Conservation (phyloP, 2,113 vertebrate genomes). For the Macquaria ambigua region DNA sequence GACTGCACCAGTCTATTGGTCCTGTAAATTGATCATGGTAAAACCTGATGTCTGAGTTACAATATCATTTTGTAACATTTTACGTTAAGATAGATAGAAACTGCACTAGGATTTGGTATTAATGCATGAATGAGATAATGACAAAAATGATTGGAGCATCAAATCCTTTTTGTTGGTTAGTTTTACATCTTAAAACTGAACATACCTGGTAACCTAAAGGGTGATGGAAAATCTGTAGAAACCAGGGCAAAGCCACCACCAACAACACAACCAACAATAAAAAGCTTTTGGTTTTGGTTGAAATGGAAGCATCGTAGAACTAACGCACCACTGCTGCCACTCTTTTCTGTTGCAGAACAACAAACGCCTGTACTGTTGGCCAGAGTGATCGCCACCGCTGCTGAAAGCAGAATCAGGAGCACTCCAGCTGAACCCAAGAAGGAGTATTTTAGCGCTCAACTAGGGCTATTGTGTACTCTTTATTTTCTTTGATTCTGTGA, state of each 20-base stretch:
- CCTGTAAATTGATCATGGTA: not conserved
- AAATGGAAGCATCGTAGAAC: not conserved
- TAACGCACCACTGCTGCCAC: not conserved
- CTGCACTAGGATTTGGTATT: not conserved
- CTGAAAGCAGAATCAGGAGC: not conserved
- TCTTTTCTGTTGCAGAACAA: not conserved
- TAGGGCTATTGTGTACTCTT: too few relatives aligned
- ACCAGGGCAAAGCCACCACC: not conserved
- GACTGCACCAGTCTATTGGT: not conserved
- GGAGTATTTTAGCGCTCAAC: not conserved
- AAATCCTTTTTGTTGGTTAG: not conserved
- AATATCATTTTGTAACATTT: not conserved
- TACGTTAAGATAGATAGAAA: not conserved
- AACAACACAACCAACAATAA: not conserved
- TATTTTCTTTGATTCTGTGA: not conserved
- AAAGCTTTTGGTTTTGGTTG: not conserved
- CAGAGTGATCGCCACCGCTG: not conserved
- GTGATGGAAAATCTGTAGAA: not conserved
- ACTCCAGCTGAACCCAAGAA: not conserved
- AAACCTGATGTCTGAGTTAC: too few relatives aligned
- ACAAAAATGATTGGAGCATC: not conserved
- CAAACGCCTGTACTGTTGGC: not conserved
- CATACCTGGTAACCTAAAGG: not conserved
- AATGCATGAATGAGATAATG: not conserved
- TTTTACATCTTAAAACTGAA: not conserved